phyloP scores from a whole-genome alignment of 64 coral and sea anemone genomes.

The Dendronephthya gigantea region DNA sequence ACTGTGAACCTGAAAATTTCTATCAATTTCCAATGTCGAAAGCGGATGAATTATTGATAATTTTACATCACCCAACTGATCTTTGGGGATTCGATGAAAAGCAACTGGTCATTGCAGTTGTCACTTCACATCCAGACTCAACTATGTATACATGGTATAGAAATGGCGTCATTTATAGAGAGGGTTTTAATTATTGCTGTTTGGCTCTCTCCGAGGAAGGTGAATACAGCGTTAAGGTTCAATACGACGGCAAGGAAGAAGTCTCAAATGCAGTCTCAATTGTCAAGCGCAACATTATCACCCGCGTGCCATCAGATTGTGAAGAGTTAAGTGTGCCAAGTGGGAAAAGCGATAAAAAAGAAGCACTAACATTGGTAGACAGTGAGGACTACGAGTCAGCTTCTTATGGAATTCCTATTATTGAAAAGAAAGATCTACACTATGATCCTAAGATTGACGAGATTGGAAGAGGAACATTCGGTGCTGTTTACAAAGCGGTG shows the following conservation, averaged over 20 bases:
- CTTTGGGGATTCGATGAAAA: background rate
- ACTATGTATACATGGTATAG: background rate
- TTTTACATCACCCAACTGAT: background rate
- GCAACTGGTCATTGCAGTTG: background rate
- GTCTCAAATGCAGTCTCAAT: background rate
- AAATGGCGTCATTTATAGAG: background rate
- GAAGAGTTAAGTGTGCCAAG: background rate
- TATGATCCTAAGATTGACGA: background rate
- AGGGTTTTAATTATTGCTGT: background rate
- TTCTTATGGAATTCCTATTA: background rate
- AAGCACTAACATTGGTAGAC: background rate
- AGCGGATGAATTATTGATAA: background rate
- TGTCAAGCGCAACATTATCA: background rate
- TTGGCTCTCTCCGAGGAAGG: conserved; percentile 9
- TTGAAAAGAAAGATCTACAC: conserved; percentile 5
- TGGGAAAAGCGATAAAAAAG: background rate
- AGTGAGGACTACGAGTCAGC: background rate
- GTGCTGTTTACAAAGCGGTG: background rate
- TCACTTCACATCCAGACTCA: background rate
- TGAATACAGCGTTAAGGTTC: conserved; percentile 18
- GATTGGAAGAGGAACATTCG: background rate
- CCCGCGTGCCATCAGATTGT: background rate
- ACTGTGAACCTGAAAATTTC: background rate
- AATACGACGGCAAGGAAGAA: conserved; percentile 7
- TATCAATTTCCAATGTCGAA: background rate